phyloP scores from a whole-genome alignment of 2,888 invertebrate species.

The Nomada hirtipes region DNA sequence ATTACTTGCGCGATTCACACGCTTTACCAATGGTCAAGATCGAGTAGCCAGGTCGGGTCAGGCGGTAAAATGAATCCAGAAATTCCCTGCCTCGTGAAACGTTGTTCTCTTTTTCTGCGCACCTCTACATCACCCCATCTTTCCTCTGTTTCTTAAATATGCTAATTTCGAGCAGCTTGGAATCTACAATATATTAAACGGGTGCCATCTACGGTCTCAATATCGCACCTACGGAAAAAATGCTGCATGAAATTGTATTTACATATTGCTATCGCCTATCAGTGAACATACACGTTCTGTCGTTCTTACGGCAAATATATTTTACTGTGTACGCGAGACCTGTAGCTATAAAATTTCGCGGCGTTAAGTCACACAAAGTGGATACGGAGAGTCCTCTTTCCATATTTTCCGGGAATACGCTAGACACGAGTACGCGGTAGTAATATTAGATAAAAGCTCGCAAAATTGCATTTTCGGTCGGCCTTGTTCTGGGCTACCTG shows the following conservation, averaged over 20 bases:
- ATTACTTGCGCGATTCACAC: constrained; percentile 44
- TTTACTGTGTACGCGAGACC: constrained; percentile 25
- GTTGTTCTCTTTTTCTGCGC: neutral
- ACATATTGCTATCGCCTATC: neutral
- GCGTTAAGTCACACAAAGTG: constrained; percentile 33
- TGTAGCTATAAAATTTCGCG: constrained; percentile 35
- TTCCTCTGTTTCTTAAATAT: neutral
- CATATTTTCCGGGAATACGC: constrained; percentile 59
- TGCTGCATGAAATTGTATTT: constrained; percentile 12
- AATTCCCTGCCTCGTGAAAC: neutral
- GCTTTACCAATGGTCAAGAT: constrained; percentile 26
- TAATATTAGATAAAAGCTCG: constrained; percentile 71
- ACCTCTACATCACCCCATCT: neutral
- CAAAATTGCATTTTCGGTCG: constrained; percentile 69
- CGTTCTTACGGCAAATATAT: constrained; percentile 38
- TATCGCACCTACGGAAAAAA: neutral
- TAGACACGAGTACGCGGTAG: constrained; percentile 55
- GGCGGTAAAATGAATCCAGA: constrained; percentile 22
- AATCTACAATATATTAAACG: neutral
- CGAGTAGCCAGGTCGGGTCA: neutral
- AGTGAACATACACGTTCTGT: constrained; percentile 1
- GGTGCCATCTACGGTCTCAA: neutral
- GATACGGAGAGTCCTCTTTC: constrained; percentile 38
- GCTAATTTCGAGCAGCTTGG: neutral
- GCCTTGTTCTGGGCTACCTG: constrained; percentile 61